These are phyloP conservation scores for Bursaphelenchus okinawaensis DNA, from an alignment of 2,888 invertebrate species.

Conservation along the genomic window DNA sequence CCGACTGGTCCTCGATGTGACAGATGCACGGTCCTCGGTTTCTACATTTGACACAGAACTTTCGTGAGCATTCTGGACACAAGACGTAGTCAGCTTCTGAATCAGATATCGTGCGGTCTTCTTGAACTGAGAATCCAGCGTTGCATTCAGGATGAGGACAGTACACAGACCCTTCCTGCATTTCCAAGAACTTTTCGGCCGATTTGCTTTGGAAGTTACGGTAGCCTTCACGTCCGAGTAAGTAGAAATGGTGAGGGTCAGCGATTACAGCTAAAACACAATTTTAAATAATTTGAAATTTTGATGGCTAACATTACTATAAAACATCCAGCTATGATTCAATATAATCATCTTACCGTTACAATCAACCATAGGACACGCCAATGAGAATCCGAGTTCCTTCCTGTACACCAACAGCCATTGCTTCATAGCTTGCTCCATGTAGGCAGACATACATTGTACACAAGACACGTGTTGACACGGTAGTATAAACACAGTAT, in stretches of 20 bases:
- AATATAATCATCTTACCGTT: slow-evolving; percentile 20
- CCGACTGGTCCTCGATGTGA: slow-evolving; percentile 2
- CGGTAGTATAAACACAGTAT: slow-evolving; percentile 27
- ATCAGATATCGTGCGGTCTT: slow-evolving; percentile 18
- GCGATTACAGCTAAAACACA: slow-evolving; percentile 29
- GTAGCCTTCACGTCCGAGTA: slow-evolving; percentile 39
- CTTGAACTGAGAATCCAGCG: slow-evolving; percentile 40
- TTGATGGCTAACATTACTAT: not conserved
- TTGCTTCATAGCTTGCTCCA: slow-evolving; percentile 24
- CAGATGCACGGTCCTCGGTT: slow-evolving; percentile 1
- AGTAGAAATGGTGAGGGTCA: slow-evolving; percentile 44
- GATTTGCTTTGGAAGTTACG: slow-evolving; percentile 37
- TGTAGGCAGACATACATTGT: slow-evolving; percentile 35
- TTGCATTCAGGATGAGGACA: slow-evolving; percentile 42
- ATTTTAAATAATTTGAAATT: too few relatives aligned
- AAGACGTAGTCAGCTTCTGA: slow-evolving; percentile 16
- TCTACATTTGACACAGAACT: slow-evolving; percentile 7
- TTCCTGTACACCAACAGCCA: slow-evolving; percentile 31
- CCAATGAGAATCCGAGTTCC: slow-evolving; percentile 36
- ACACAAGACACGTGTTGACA: slow-evolving; percentile 38
- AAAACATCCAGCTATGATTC: too few relatives aligned
- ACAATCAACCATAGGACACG: slow-evolving; percentile 34
- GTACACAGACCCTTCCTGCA: slow-evolving; percentile 34
- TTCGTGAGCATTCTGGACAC: slow-evolving; percentile 38
- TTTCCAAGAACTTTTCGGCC: slow-evolving; percentile 34